Percentiles rank a stretch among this genome's conserved stretches.
These are phyloP conservation scores for Urocyon cinereoargenteus DNA, from an alignment of 2,797 vertebrate genomes.

Conservation along the genomic window DNA sequence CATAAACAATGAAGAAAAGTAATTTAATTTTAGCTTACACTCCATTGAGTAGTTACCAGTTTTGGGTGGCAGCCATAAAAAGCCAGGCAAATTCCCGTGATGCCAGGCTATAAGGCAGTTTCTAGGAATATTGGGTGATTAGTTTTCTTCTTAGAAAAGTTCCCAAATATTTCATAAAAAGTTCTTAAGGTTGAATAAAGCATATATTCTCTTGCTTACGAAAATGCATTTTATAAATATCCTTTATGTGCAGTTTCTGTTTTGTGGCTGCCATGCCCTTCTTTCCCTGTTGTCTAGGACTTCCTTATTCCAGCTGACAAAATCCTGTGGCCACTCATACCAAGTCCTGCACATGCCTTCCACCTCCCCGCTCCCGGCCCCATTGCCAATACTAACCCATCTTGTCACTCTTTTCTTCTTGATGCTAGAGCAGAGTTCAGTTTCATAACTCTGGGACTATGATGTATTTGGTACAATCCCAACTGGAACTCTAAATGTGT, in stretches of 20 bases:
- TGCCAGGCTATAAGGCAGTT: slow-evolving; percentile 32
- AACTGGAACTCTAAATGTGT: not conserved
- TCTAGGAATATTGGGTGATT: not conserved
- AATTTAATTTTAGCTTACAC: slow-evolving; percentile 61
- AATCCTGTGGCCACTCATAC: not conserved
- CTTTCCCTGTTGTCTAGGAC: not conserved
- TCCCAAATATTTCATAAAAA: not conserved
- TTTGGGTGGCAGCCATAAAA: slow-evolving; percentile 55
- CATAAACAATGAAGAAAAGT: slow-evolving; percentile 30
- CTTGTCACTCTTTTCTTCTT: not conserved
- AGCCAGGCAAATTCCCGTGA: not conserved
- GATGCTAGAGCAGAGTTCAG: not conserved
- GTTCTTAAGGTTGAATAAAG: not conserved
- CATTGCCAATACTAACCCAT: not conserved
- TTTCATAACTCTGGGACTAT: not conserved
- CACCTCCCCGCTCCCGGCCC: not conserved
- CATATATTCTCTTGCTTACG: not conserved
- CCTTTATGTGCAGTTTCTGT: not conserved
- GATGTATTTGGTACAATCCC: not conserved
- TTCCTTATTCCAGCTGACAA: not conserved
- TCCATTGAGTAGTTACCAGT: slow-evolving; percentile 43
- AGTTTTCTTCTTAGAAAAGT: slow-evolving; percentile 29
- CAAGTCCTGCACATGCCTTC: not conserved
- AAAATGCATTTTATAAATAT: not conserved
- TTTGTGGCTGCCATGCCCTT: not conserved